Conservation (phyloP, 1,140 invertebrate genomes). For the Panulirus ornatus region DNA sequence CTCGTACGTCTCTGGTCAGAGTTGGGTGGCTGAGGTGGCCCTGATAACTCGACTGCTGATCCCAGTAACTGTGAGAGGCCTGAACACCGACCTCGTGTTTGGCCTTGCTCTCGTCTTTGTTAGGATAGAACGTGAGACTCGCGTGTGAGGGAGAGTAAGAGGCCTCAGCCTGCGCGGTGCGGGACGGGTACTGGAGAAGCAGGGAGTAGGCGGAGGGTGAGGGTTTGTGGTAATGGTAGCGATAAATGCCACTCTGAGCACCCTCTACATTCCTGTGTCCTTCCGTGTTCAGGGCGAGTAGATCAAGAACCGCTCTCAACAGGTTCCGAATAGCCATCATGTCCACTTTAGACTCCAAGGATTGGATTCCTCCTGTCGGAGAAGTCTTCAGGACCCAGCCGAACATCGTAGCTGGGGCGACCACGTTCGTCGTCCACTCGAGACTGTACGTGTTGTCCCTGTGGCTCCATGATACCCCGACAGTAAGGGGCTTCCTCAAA, state of each 20-base stretch:
- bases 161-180: slow-evolving; percentile 21
- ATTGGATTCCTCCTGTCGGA: slow-evolving; percentile 30
- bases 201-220: background rate
- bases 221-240: background rate
- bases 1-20: slow-evolving; percentile 18
- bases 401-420: background rate
- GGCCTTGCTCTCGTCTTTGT: slow-evolving; percentile 29
- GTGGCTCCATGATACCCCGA: background rate
- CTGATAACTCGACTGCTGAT: background rate
- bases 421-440: background rate
- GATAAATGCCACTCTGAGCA: background rate
- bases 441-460: background rate
- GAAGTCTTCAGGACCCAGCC: slow-evolving; percentile 4
- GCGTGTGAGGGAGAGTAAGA: slow-evolving; percentile 24
- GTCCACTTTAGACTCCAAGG: background rate
- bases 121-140: slow-evolving; percentile 33
- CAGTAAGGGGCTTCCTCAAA: background rate
- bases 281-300: background rate
- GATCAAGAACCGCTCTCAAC: background rate
- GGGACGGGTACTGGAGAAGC: background rate
- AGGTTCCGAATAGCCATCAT: slow-evolving; percentile 20
- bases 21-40: slow-evolving; percentile 41
- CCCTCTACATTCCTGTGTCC: background rate
- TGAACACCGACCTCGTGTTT: slow-evolving; percentile 33
- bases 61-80: slow-evolving; percentile 20